Conservation (phyloP, 2,888 invertebrate species). For the Acleris laterana region DNA sequence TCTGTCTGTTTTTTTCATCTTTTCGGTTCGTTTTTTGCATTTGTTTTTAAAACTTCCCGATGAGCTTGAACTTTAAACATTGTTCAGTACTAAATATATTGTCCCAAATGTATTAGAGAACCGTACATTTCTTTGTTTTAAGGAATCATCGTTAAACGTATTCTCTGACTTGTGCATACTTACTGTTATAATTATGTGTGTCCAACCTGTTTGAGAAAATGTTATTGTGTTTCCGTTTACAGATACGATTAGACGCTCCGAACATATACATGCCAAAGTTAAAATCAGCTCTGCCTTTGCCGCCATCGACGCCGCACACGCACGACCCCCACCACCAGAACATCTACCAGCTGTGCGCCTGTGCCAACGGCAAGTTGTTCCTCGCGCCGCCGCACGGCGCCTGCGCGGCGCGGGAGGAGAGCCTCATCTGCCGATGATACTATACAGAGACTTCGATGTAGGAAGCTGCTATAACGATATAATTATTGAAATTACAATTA, state of each 20-base stretch:
- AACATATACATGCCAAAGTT: conserved; percentile 87
- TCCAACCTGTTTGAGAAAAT: background rate
- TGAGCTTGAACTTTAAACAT: no score
- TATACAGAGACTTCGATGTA: conserved; percentile 11
- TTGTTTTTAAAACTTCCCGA: no score
- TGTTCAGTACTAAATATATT: no score
- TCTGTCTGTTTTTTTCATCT: no score
- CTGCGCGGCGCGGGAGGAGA: conserved; percentile 86
- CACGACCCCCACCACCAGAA: conserved; percentile 86
- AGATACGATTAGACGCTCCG: conserved; percentile 87
- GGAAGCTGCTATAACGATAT: conserved; percentile 18
- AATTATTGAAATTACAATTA: conserved; percentile 1
- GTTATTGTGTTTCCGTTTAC: conserved; percentile 44
- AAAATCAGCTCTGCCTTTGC: conserved; percentile 84
- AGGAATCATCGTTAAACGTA: no score
- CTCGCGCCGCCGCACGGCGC: conserved; percentile 92
- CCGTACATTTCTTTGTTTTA: no score
- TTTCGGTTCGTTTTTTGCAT: no score
- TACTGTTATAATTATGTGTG: no score
- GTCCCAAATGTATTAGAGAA: no score
- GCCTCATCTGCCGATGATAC: conserved; percentile 82
- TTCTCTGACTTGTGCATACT: no score
- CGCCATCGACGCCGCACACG: conserved; percentile 75
- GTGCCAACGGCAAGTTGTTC: conserved; percentile 95
- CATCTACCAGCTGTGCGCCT: conserved; percentile 95